A percentile compares a stretch with the other conserved stretches of the same genome.
These are phyloP conservation scores for Pangasius mekongensis DNA, from an alignment of 2,797 vertebrate species.

Conservation along the genomic window DNA sequence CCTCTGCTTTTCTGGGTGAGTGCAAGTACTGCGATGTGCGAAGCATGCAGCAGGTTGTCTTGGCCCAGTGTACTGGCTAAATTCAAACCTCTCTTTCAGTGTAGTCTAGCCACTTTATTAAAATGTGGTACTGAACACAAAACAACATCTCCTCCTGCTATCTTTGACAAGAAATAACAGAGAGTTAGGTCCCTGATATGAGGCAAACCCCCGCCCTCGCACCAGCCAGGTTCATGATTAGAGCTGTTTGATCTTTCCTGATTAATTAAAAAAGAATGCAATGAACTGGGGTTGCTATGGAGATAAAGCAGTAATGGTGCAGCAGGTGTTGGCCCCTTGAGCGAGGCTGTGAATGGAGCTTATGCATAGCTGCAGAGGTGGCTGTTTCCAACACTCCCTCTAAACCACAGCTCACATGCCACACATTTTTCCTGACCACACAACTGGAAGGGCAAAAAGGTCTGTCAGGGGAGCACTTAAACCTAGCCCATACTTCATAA, in stretches of 20 bases:
- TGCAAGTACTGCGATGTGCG: constrained; percentile 74
- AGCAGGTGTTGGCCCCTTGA: constrained; percentile 53
- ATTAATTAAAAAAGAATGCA: constrained; percentile 72
- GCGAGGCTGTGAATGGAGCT: constrained; percentile 54
- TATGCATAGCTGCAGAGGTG: constrained; percentile 64
- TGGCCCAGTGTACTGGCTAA: constrained; percentile 39
- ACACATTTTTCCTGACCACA: constrained; percentile 70
- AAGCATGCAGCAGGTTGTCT: constrained; percentile 59
- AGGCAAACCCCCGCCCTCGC: not conserved
- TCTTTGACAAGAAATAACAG: constrained; percentile 44
- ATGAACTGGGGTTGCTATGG: constrained; percentile 67
- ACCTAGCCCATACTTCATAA: constrained; percentile 8
- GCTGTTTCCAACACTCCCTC: constrained; percentile 62
- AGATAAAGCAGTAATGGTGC: constrained; percentile 61
- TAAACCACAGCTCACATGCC: constrained; percentile 61
- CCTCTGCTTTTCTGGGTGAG: constrained; percentile 67
- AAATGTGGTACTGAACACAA: constrained; percentile 60
- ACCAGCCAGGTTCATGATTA: constrained; percentile 54
- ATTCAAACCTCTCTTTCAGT: constrained; percentile 55
- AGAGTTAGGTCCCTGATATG: constrained; percentile 35
- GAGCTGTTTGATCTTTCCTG: constrained; percentile 67
- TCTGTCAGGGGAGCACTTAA: constrained; percentile 62
- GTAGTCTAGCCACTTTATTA: constrained; percentile 65
- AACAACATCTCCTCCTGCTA: constrained; percentile 59
- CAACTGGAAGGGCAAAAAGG: constrained; percentile 64